Percentiles rank a stretch among this genome's conserved stretches.
These are phyloP conservation scores for Pipistrellus pipistrellus DNA, from an alignment of 2,797 vertebrate genomes.

Conservation along the genomic window DNA sequence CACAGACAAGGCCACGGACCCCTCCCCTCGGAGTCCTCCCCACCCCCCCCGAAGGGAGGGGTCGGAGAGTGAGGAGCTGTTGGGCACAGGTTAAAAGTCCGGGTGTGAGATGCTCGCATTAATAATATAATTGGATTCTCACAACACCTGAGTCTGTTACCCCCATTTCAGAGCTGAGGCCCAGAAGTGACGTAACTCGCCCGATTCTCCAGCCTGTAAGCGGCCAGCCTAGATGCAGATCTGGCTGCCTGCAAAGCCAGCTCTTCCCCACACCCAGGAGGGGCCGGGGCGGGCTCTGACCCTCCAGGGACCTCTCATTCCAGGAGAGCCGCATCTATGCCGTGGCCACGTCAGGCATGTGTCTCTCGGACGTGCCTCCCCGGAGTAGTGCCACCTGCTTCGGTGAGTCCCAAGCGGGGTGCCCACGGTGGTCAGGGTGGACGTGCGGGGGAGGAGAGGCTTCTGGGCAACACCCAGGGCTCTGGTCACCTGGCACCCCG, in stretches of 20 bases:
- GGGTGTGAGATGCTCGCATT: neutral
- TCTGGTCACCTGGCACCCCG: neutral
- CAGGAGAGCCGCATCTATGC: conserved; percentile 98
- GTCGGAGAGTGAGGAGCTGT: neutral
- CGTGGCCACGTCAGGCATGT: conserved; percentile 95
- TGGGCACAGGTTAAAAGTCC: neutral
- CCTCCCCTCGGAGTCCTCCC: neutral
- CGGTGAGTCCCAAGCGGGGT: conserved; percentile 88
- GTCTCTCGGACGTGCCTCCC: conserved; percentile 91
- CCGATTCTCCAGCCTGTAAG: neutral
- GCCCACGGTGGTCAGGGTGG: neutral
- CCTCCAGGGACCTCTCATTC: conserved; percentile 67
- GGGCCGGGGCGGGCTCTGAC: neutral
- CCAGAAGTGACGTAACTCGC: neutral
- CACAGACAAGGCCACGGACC: neutral
- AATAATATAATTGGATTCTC: neutral
- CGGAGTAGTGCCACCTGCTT: conserved; percentile 87
- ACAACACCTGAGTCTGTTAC: neutral
- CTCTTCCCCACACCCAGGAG: neutral
- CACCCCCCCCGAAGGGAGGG: neutral
- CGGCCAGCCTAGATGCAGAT: neutral
- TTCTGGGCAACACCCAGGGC: neutral
- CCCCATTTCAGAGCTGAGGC: neutral
- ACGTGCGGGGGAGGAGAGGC: neutral
- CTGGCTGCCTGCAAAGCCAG: neutral